Evolutionary conservation across 2,888 invertebrate species (phyloP).

Genomic region (Brachyopa scutellaris): DNA sequence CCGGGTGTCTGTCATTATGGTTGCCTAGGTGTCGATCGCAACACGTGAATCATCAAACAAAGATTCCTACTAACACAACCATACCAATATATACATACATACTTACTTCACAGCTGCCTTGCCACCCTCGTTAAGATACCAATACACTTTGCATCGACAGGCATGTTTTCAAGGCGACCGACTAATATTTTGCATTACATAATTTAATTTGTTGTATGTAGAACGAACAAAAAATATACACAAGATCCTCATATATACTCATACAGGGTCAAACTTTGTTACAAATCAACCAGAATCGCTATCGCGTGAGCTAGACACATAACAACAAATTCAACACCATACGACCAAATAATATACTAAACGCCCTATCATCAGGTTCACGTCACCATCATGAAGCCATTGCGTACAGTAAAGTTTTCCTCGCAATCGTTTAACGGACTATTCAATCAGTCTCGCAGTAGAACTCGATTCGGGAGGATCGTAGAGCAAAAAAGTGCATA

Average conservation of each 20-base stretch:
- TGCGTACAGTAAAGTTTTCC: conserved; percentile 21
- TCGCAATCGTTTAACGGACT: conserved; percentile 20
- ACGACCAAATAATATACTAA: neutral
- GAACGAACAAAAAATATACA: neutral
- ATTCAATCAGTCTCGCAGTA: conserved; percentile 51
- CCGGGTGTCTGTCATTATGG: too few species aligned
- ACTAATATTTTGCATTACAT: conserved; percentile 15
- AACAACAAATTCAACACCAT: neutral
- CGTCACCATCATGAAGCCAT: conserved; percentile 41
- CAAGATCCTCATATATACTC: neutral
- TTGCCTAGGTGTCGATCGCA: neutral
- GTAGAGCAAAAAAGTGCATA: neutral
- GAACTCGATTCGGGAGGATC: conserved; percentile 48
- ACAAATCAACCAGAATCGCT: neutral
- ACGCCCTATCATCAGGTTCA: conserved; percentile 26
- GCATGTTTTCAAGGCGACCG: conserved; percentile 1
- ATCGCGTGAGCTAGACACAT: neutral
- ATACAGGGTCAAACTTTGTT: neutral
- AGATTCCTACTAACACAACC: conserved; percentile 9
- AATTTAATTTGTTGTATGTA: conserved; percentile 14
- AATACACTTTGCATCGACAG: neutral
- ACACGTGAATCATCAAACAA: conserved; percentile 46
- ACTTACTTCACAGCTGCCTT: too few species aligned
- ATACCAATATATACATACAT: too few species aligned
- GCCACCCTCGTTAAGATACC: neutral